Evolutionary conservation across 2,888 invertebrate species (phyloP).

Genomic region (Papilio demoleus): DNA sequence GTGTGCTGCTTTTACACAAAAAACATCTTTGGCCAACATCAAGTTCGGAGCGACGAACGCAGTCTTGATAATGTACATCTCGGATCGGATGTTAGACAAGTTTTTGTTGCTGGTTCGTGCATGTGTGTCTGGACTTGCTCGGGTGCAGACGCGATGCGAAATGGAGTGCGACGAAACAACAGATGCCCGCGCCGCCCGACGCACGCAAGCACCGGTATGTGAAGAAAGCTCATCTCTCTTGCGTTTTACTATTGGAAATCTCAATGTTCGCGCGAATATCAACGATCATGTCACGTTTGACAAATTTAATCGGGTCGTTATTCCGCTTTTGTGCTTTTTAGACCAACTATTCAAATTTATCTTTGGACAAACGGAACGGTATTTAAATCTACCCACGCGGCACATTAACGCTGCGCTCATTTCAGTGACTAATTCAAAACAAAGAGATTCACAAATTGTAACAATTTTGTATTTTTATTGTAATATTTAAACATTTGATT

Average conservation of each 20-base stretch:
- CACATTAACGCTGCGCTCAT: no score
- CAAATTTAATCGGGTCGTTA: neutral
- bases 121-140: conserved; percentile 43
- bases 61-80: neutral
- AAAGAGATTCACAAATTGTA: neutral
- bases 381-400: neutral
- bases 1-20: conserved; percentile 35
- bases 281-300: no score
- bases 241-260: conserved; percentile 43
- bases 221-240: conserved; percentile 69
- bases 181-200: conserved; percentile 47
- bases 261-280: conserved; percentile 27
- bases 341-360: neutral
- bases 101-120: conserved; percentile 39
- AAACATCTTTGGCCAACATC: conserved; percentile 1
- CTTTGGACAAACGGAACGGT: neutral
- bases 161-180: conserved; percentile 70
- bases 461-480: neutral
- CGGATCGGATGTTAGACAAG: conserved; percentile 20
- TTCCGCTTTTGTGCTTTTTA: neutral
- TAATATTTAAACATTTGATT: no score
- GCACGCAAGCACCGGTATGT: conserved; percentile 74
- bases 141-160: conserved; percentile 67
- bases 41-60: conserved; percentile 5
- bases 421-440: neutral